phyloP scores from a whole-genome alignment of 53 echinoderm and acorn worm genomes.

The Holothuria scabra region DNA sequence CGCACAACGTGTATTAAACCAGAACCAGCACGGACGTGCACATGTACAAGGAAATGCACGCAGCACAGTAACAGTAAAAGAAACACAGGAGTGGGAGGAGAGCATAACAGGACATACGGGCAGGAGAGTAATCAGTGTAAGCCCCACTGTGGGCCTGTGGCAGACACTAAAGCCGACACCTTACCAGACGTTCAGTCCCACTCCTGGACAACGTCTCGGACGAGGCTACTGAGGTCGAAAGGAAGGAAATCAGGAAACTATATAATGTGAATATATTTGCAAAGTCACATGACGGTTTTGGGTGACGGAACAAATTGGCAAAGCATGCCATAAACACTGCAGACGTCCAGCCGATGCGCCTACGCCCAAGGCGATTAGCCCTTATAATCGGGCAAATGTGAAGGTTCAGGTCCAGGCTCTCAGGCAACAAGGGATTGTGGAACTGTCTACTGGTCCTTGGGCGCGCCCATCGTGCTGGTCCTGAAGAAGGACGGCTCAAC shows the following conservation, averaged over 20 bases:
- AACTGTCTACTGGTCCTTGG: too few species aligned
- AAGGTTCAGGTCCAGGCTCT: constrained; percentile 55
- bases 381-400: constrained; percentile 45
- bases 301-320: constrained; percentile 52
- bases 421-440: constrained; percentile 55
- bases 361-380: constrained; percentile 51
- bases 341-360: constrained; percentile 50
- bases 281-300: constrained; percentile 64
- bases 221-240: background rate
- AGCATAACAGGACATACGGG: too few species aligned
- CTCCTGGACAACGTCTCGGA: background rate
- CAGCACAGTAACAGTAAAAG: too few species aligned
- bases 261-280: too few species aligned
- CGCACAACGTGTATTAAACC: constrained; percentile 53
- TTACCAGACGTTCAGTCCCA: constrained; percentile 47
- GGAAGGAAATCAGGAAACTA: constrained; percentile 42
- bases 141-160: background rate
- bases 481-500: too few species aligned
- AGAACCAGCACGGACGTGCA: background rate
- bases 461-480: too few species aligned
- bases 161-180: background rate
- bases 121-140: background rate
- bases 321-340: constrained; percentile 65
- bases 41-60: constrained; percentile 38
- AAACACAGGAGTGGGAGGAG: background rate